Percentiles rank a stretch among this genome's conserved stretches.
phyloP scores from a whole-genome alignment of 2,797 vertebrate species.

The Halcyon smyrnensis region DNA sequence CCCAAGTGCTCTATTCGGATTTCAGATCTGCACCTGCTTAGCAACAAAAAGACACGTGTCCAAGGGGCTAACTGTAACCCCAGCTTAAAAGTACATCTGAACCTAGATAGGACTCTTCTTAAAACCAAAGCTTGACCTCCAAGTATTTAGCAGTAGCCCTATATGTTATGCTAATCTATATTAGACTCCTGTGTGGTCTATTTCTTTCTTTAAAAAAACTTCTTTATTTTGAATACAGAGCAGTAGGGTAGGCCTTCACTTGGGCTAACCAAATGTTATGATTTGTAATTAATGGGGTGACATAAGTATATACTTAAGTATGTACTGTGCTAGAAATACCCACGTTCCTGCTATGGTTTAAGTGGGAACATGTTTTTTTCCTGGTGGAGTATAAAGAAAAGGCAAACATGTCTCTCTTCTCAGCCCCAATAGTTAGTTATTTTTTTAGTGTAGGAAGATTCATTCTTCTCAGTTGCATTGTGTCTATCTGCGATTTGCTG shows the following conservation, averaged over 20 bases:
- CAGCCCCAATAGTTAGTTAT: not conserved
- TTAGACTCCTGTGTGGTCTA: not conserved
- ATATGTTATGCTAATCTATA: not conserved
- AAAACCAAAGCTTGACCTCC: not conserved
- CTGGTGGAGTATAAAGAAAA: not conserved
- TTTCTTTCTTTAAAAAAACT: not conserved
- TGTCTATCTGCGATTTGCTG: conserved; percentile 11
- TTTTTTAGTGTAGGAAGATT: not conserved
- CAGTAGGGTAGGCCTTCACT: not conserved
- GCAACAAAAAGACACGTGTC: conserved; percentile 40
- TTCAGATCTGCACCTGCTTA: conserved; percentile 67
- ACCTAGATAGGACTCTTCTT: not conserved
- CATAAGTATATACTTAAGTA: not conserved
- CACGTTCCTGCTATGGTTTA: not conserved
- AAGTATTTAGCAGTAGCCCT: not conserved
- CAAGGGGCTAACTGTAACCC: not conserved
- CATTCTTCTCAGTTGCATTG: not conserved
- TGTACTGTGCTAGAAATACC: not conserved
- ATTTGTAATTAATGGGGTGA: not conserved
- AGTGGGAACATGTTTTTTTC: not conserved
- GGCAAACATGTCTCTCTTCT: not conserved
- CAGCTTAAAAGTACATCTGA: not conserved
- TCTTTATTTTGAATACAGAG: not conserved
- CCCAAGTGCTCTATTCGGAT: conserved; percentile 52
- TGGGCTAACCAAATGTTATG: not conserved